A percentile compares a stretch with the other conserved stretches of the same genome.
These are phyloP conservation scores for Gymnocheta viridis DNA, from an alignment of 2,888 invertebrate species.

Conservation along the genomic window DNA sequence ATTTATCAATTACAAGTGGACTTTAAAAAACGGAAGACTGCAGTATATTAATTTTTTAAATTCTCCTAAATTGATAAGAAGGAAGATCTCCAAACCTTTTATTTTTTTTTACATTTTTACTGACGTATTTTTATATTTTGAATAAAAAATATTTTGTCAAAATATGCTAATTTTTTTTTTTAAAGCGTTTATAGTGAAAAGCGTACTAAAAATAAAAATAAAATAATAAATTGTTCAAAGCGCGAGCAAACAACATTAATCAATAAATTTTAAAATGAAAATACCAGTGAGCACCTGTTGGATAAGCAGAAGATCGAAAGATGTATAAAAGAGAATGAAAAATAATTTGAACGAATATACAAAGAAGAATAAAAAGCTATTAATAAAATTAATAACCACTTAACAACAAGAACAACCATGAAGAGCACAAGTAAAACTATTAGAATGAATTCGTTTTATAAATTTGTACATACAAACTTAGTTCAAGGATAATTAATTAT, in stretches of 20 bases:
- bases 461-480: constrained; percentile 43
- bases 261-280: constrained; percentile 25
- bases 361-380: constrained; percentile 13
- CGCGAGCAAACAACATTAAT: constrained; percentile 49
- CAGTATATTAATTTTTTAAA: no score
- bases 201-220: constrained; percentile 22
- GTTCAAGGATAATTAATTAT: constrained; percentile 78
- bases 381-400: constrained; percentile 52
- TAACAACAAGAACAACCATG: constrained; percentile 43
- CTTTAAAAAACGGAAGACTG: no score
- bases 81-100: no score
- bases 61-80: no score
- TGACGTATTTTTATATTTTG: background rate
- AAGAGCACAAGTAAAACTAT: constrained; percentile 42
- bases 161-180: constrained; percentile 31
- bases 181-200: constrained; percentile 29
- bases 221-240: constrained; percentile 41
- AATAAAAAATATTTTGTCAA: constrained; percentile 15
- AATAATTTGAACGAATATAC: background rate
- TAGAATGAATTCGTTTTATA: constrained; percentile 38
- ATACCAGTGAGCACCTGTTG: constrained; percentile 59
- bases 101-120: no score
- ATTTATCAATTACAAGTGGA: no score
- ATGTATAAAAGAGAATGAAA: constrained; percentile 5
- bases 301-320: constrained; percentile 16